Conservation (phyloP, 2,888 invertebrate genomes). For the Rhaphigaster nebulosa region DNA sequence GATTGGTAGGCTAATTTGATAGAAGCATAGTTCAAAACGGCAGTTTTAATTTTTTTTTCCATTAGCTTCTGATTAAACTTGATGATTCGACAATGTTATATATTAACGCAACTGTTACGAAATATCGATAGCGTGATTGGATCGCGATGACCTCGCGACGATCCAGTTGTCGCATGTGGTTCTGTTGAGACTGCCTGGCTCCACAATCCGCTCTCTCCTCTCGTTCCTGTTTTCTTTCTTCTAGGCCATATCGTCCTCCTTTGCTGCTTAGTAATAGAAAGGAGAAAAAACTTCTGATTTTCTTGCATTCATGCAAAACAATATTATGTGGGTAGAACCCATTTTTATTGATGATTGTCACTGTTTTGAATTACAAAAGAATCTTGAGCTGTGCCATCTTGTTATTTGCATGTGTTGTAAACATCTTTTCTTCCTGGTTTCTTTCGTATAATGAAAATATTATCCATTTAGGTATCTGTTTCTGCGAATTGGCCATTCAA, state of each 20-base stretch:
- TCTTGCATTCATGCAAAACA: too few species aligned
- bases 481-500: neutral
- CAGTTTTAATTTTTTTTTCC: too few species aligned
- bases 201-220: neutral
- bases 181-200: neutral
- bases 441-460: too few species aligned
- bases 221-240: neutral
- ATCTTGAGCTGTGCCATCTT: neutral
- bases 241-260: neutral
- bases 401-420: neutral
- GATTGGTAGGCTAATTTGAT: too few species aligned
- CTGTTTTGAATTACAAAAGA: neutral
- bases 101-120: too few species aligned
- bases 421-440: neutral
- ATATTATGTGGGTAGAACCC: too few species aligned
- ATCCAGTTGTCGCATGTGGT: neutral
- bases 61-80: too few species aligned
- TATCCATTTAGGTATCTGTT: neutral
- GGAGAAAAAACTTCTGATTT: too few species aligned
- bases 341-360: too few species aligned
- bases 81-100: too few species aligned
- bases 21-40: too few species aligned
- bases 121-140: too few species aligned
- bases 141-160: neutral
- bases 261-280: neutral